Evolutionary conservation across 2,113 vertebrate species (phyloP), one percentile per base, ranked within the genome.

Genomic region (Pterophyllum scalare): DNA sequence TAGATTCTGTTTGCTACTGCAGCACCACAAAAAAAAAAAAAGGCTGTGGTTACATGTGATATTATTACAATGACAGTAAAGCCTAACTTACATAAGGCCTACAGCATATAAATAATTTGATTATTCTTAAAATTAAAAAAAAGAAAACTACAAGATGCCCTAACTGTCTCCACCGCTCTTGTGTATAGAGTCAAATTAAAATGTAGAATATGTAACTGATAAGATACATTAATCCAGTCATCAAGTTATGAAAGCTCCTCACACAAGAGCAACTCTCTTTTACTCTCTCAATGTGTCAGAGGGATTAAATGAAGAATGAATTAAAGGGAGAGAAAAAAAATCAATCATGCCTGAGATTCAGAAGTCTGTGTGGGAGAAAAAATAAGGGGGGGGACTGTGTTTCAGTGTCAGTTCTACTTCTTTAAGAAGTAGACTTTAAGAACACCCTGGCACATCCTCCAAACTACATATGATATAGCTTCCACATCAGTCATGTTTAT

Each of bases 1-100:
- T n/a, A n/a, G 13, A 38, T 76, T 76, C 2, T 65, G 46, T 59
- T 86, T 81, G 65, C 60, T 75, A 22, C 17, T 83, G 74, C 60
- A 78, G 8, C 40, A 22, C 8, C 59, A 40, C 80, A 58, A 8
- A 43, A 31, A 33, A 46, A 59, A 60, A 38, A 56, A 6, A 5
- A 80, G 40, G 60, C 5, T 20, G 64, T 2, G 14, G 59, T 76
- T 77, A 52, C 9, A 70, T 19, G 65, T 22, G 56, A 72, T 75
- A 56, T 67, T 15, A 76, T 56, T 35, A 77, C 14, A 78, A 2
- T 83, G 35, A 59, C 35, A 59, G 15, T 13, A n/a, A 79, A 77
- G n/a, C 20, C 8, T 20, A 19, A 24, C n/a, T 54, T 43, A 26
- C 33, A 77, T 54, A 72, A 72, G 67, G 10, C 43, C 65, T n/a